phyloP scores from a whole-genome alignment of 2,888 invertebrate species.

The Cryptocephalus moraei region DNA sequence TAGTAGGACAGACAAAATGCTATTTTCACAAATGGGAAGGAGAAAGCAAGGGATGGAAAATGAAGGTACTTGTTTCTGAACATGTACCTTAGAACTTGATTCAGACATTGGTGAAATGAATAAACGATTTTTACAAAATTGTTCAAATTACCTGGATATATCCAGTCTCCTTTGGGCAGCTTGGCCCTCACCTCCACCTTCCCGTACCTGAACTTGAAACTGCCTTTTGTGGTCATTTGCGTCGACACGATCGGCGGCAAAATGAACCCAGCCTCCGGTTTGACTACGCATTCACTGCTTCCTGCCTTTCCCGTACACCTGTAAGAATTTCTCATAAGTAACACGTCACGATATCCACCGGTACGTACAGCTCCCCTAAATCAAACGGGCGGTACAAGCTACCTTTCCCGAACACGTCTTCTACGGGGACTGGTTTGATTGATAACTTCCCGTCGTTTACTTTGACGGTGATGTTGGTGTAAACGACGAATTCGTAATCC shows the following conservation, averaged over 20 bases:
- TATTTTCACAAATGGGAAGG: too few species aligned
- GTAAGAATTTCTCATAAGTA: not conserved
- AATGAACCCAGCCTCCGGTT: constrained; percentile 44
- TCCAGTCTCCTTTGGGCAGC: constrained; percentile 67
- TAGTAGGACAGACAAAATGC: too few species aligned
- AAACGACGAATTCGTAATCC: constrained; percentile 64
- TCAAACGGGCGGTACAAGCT: constrained; percentile 26
- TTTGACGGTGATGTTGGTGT: constrained; percentile 47
- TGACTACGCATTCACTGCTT: constrained; percentile 37
- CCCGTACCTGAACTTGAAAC: constrained; percentile 61
- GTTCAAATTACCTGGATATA: constrained; percentile 60
- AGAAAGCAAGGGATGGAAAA: too few species aligned
- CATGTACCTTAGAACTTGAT: too few species aligned
- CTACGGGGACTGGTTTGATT: constrained; percentile 50
- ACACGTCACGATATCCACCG: not conserved
- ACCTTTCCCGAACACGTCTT: constrained; percentile 43
- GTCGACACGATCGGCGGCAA: constrained; percentile 60
- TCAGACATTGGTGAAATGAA: too few species aligned
- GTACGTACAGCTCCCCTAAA: too few species aligned
- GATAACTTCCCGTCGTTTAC: constrained; percentile 44
- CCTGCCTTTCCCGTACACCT: constrained; percentile 38
- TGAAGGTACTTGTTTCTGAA: too few species aligned
- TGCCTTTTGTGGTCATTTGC: constrained; percentile 49
- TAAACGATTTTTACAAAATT: too few species aligned
- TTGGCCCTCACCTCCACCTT: constrained; percentile 58